Conservation (phyloP, 2,888 invertebrate species). For the Drosophila rellima region DNA sequence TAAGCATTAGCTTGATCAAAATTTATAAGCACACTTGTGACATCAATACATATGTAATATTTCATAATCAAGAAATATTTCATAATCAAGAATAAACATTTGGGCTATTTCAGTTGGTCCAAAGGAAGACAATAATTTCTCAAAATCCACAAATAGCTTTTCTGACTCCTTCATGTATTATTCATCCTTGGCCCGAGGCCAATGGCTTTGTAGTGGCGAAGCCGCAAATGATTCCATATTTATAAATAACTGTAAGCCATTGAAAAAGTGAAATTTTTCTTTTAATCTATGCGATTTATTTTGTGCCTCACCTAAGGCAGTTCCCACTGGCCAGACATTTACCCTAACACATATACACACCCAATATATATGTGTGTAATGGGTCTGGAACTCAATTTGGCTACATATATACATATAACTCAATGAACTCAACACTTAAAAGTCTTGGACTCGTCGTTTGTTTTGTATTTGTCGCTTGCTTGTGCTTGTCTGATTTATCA, state of each 20-base stretch:
- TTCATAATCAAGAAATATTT: conserved; percentile 21
- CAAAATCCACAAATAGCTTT: conserved; percentile 9
- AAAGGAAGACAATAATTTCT: conserved; percentile 19
- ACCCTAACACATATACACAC: conserved; percentile 24
- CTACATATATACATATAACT: conserved; percentile 45
- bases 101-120: background rate
- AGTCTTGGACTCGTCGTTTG: conserved; percentile 14
- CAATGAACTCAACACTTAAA: conserved; percentile 55
- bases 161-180: conserved; percentile 25
- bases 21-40: background rate
- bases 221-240: conserved; percentile 64
- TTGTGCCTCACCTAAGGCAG: conserved; percentile 61
- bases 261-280: conserved; percentile 80
- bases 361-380: conserved; percentile 9
- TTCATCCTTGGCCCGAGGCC: conserved; percentile 50
- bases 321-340: conserved; percentile 38
- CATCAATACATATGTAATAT: background rate
- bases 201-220: conserved; percentile 35
- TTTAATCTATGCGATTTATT: conserved; percentile 70
- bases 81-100: conserved; percentile 8
- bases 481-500: conserved; percentile 63
- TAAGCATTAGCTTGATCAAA: background rate
- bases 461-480: conserved; percentile 28
- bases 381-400: conserved; percentile 29
- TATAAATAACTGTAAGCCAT: conserved; percentile 72